Evolutionary conservation across 2,888 invertebrate genomes (phyloP), one percentile per base, ranked within the genome.

Genomic region (Chouioia cunea): DNA sequence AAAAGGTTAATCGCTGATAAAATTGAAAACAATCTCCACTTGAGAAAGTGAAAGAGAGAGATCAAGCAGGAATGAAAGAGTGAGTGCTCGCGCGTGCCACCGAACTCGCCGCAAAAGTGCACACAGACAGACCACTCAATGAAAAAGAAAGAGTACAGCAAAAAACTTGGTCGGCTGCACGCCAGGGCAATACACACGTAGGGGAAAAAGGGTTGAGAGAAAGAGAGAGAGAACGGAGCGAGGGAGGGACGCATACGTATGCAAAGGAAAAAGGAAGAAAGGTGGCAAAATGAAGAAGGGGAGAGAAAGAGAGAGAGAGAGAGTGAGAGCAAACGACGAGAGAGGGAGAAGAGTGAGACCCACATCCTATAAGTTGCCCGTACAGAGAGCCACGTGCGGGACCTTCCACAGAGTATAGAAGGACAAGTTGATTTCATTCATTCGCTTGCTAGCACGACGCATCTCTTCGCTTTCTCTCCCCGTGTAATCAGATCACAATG

Each of bases 341-440:
- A 22, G 58, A 66, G 76, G 76, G 79, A 62, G 53, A 12, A 20
- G 36, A n/a, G n/a, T n/a, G n/a, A 81, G 80, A 82, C 80, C 80
- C 80, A 81, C 80, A 82, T 81, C 80, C 79, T 82, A 79, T 81
- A 82, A 83, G 81, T 83, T 82, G 63, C 47, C 36, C 58, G 20
- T 50, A 22, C 44, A 56, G 27, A 46, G 53, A 27, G 16, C n/a
- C n/a, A 12, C 54, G 53, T 48, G 57, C 36, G 54, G 80, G 80
- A 81, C 80, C 82, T 76, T 78, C 78, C 77, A 27, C 6, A 72
- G 78, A 77, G 79, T 75, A 81, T 16, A 82, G 79, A 80, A 82
- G 81, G 82, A 83, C 79, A 76, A 77, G 74, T 65, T 76, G 76
- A 80, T 81, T 82, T 82, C 82, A 82, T 82, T 82, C 78, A 80